Evolutionary conservation across 2,797 vertebrate species (phyloP), one percentile per base, ranked within the genome.

Genomic region (Staurois parvus): DNA sequence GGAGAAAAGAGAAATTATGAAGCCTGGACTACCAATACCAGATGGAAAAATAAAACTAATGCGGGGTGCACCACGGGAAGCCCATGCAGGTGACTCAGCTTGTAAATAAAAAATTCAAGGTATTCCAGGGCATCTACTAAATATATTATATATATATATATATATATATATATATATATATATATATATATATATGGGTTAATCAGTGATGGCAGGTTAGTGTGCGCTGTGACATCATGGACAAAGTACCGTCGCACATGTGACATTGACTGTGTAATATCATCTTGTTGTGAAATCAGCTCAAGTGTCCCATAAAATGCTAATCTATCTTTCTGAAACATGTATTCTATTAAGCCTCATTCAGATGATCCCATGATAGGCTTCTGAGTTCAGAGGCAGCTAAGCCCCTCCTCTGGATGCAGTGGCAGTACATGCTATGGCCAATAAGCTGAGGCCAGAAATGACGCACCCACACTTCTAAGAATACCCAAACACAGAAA

Each of bases 1-100:
- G 94, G 93, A 92, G 95, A 89, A 92, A 90, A 84, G 92, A 77
- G 40, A 76, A 30, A 72, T 79, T 83, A 87, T 79, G 45, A 83
- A 21, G 37, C 73, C 67, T 40, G 59, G 13, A 56, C 72, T 68
- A 45, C 89, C 91, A 90, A 84, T 24, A 10, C 26, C 2, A 9
- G 3, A 67, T 34, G 13, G 15, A 75, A 32, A 21, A 19, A 62
- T 28, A 42, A 5, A 56, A 3, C n/a, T 26, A 42, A 24, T 68
- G 52, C 13, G 40, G 73, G 79, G 73, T 30, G 48, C 68, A 72
- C 42, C 40, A 34, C 21, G 28, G 52, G 30, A 15, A 75, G 26
- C 10, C 29, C 79, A 81, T 86, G 84, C 79, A 86, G 30, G 37
- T 56, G 67, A 34, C 17, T 32, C 9, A 69, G n/a, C 26, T 7